Base-by-base conservation (phyloP, 2,888 invertebrate genomes). In the Orchesellides sinensis region DNA sequence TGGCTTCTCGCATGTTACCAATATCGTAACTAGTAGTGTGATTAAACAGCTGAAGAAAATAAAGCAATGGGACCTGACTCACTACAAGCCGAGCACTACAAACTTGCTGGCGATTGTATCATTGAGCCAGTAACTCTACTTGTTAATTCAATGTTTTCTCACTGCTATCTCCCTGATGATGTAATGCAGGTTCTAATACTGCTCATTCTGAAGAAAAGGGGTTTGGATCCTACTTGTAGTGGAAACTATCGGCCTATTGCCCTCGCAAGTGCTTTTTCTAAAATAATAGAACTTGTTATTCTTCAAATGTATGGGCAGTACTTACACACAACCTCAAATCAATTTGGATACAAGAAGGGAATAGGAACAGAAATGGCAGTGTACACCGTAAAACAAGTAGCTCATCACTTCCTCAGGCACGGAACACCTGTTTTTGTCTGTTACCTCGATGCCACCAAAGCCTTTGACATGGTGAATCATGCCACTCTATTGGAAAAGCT, bases 391-490 rank as follows among this genome's bases (percentile, higher is more conserved):
- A 49, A 49, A 8, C 17, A 49, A 17, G 21, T 49, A 2, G 49
- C 49, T 21, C 49, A 49, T 49, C 19, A 14, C 21, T 49, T 17
- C 21, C 19, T 49, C 8, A 1, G 35, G 21, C 8, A 49, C 1
- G 19, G 19, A 8, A 49, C 49, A 49, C 49, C 49, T 19, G 49
- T 49, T 17, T 49, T n/a, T 47, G 47, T n/a, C 3, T 47, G 47
- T 21, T 61, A 29, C 17, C 32, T 61, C 2, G 61, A 61, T 17
- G 61, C 29, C 6, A 61, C 29, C n/a, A 12, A 14, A 12, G 68
- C 68, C 1, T 68, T 68, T 25, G 69, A 69, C 21, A 10, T 52
- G 8, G 69, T 69, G 1, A 69, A 69, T 54, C 69, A 69, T 23
- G 49, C 17, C 21, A 19, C 35, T 6, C 32, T 69, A 14, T n/a